These are phyloP conservation scores for Acrocephalus kingi DNA, from an alignment of 2,113 vertebrate species.

Conservation along the genomic window DNA sequence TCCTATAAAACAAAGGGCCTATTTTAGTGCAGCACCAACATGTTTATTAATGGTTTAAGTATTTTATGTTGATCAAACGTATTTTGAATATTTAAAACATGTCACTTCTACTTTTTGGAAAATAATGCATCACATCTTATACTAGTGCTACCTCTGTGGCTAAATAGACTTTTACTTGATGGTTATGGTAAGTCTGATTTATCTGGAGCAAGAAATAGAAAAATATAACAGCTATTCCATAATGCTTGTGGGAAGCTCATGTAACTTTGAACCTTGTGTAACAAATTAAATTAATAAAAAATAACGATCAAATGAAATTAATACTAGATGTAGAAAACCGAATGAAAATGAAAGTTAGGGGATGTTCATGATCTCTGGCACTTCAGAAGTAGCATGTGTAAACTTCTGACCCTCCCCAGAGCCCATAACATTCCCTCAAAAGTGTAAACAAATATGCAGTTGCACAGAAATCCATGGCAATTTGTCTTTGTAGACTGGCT, in stretches of 20 bases:
- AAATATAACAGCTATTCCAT: background rate
- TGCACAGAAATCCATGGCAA: background rate
- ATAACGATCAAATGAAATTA: background rate
- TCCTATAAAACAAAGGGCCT: background rate
- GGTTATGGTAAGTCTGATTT: background rate
- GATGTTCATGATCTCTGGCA: background rate
- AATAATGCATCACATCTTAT: background rate
- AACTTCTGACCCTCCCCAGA: background rate
- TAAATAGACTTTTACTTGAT: background rate
- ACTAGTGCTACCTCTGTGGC: background rate
- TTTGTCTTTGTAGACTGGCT: constrained; percentile 69
- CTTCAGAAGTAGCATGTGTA: background rate
- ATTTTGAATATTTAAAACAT: background rate
- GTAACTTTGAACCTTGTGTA: background rate
- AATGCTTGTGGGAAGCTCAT: background rate
- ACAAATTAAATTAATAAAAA: background rate
- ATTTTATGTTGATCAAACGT: background rate
- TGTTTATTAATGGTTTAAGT: background rate
- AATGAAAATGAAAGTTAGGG: background rate
- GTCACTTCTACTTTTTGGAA: background rate
- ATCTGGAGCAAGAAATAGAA: background rate
- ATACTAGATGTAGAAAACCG: background rate
- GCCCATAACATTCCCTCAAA: background rate
- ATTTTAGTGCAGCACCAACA: background rate
- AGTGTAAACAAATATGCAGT: background rate